A percentile compares a stretch with the other conserved stretches of the same genome.
Conservation (phyloP, 2,888 invertebrate genomes). For the Synanthedon vespiformis region DNA sequence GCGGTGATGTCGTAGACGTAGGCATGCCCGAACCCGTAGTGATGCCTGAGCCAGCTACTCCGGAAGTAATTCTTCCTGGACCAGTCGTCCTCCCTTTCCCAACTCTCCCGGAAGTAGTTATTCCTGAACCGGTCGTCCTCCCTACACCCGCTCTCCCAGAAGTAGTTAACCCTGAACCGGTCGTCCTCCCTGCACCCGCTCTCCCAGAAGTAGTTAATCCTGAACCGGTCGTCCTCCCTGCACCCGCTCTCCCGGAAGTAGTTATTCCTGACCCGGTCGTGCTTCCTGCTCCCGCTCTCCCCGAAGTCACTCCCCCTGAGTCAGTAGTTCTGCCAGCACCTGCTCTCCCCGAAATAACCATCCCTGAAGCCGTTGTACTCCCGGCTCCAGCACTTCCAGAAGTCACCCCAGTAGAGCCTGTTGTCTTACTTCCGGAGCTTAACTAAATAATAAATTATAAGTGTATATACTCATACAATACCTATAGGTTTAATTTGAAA, state of each 20-base stretch:
- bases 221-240: conserved; percentile 5
- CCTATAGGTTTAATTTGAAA: no score
- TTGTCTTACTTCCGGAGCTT: conserved; percentile 5
- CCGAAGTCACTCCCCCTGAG: conserved; percentile 2
- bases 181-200: conserved; percentile 5
- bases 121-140: conserved; percentile 5
- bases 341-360: conserved; percentile 7
- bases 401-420: conserved; percentile 2
- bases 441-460: no score
- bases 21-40: conserved; percentile 6
- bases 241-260: conserved; percentile 3
- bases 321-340: conserved; percentile 6
- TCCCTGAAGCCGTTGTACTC: conserved; percentile 3
- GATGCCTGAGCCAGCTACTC: conserved; percentile 7
- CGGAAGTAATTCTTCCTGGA: conserved; percentile 1
- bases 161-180: not conserved
- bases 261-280: conserved; percentile 1
- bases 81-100: conserved; percentile 7
- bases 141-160: conserved; percentile 9
- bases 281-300: conserved; percentile 6
- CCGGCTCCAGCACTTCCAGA: conserved; percentile 9
- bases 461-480: no score
- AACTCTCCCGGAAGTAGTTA: conserved; percentile 4
- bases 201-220: conserved; percentile 5
- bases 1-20: conserved; percentile 8